A percentile compares a stretch with the other conserved stretches of the same genome.
Conservation (phyloP, 1,140 invertebrate species). For the Drosophila fuyamai region DNA sequence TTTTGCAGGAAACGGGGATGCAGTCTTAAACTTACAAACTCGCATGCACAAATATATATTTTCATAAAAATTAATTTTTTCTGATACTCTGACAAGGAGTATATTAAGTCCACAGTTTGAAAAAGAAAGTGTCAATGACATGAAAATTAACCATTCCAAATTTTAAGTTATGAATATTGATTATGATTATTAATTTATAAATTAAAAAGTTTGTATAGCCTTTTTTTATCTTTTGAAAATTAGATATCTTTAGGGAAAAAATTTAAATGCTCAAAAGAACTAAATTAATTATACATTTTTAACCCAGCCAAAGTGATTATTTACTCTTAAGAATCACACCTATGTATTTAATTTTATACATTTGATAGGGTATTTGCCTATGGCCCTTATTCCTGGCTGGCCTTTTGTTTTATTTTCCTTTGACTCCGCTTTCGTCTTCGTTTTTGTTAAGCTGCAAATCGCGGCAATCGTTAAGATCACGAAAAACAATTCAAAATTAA, state of each 20-base stretch:
- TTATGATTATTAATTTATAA: too few species aligned
- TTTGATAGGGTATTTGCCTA: slow-evolving; percentile 2
- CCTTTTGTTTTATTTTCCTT: slow-evolving; percentile 39
- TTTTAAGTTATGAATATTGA: too few species aligned
- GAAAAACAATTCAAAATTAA: slow-evolving; percentile 85
- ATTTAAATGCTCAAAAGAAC: too few species aligned
- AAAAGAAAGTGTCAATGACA: neutral
- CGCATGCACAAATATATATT: slow-evolving; percentile 68
- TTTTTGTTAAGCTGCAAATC: slow-evolving; percentile 81
- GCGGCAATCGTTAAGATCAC: slow-evolving; percentile 85
- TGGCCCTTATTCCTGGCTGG: neutral
- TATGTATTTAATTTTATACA: neutral
- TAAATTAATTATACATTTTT: too few species aligned
- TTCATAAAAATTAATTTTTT: slow-evolving; percentile 57
- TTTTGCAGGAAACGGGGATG: slow-evolving; percentile 40
- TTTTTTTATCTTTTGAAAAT: too few species aligned
- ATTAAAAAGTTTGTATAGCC: too few species aligned
- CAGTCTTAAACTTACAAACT: slow-evolving; percentile 25
- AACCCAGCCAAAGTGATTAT: too few species aligned
- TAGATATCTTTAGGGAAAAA: too few species aligned
- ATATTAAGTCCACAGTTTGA: neutral
- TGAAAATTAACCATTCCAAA: neutral
- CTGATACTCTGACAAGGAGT: slow-evolving; percentile 5
- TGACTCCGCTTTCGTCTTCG: slow-evolving; percentile 27
- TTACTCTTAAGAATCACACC: too few species aligned